phyloP scores from a whole-genome alignment of 2,113 vertebrate genomes.

The Piaya cayana region DNA sequence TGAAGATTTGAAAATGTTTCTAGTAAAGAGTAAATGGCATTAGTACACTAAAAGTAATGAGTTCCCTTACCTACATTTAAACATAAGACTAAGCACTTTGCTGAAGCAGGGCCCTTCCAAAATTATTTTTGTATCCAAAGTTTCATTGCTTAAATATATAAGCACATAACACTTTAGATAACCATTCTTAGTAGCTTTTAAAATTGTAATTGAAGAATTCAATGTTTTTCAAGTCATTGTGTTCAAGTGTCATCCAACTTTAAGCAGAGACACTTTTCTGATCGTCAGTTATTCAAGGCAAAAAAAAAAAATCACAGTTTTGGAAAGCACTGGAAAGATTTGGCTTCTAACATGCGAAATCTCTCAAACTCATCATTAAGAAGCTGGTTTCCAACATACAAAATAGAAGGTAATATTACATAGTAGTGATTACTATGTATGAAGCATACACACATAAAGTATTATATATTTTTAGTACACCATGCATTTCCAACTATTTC shows the following conservation, averaged over 20 bases:
- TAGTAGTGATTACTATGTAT: neutral
- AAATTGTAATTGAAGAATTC: neutral
- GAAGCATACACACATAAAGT: neutral
- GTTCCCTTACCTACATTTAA: neutral
- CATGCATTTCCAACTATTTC: neutral
- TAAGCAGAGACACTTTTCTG: neutral
- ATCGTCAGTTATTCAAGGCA: neutral
- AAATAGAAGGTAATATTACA: neutral
- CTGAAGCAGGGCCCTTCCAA: neutral
- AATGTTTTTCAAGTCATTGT: neutral
- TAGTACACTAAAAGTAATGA: neutral
- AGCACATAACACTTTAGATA: neutral
- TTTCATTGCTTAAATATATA: neutral
- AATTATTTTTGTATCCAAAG: neutral
- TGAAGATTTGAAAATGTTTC: neutral
- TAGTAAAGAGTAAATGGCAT: neutral
- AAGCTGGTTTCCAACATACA: neutral
- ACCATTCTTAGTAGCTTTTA: neutral
- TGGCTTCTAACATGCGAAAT: neutral
- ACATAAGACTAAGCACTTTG: neutral
- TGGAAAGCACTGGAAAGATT: neutral
- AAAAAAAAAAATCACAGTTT: neutral
- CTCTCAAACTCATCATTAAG: neutral
- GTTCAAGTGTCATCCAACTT: neutral
- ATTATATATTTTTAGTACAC: neutral